Conservation (phyloP, 2,113 vertebrate genomes). For the Coreoperca whiteheadi region DNA sequence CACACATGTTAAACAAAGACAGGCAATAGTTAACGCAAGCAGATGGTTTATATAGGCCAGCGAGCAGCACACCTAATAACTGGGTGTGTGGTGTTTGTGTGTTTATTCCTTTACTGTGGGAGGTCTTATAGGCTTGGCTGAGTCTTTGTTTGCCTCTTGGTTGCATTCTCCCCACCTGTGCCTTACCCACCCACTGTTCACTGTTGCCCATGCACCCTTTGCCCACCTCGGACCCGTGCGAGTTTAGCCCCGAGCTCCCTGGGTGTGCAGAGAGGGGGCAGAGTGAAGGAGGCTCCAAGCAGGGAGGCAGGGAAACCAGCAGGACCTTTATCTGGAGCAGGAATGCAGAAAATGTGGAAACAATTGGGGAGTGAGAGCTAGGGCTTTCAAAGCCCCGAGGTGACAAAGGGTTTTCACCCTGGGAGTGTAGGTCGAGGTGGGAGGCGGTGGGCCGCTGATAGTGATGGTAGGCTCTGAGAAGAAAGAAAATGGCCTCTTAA, state of each 20-base stretch:
- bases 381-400: conserved; percentile 80
- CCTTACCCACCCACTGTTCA: conserved; percentile 28
- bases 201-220: conserved; percentile 35
- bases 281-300: conserved; percentile 53
- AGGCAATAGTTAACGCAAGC: conserved; percentile 66
- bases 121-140: conserved; percentile 61
- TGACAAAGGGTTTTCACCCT: conserved; percentile 83
- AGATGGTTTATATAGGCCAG: conserved; percentile 78
- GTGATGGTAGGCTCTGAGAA: conserved; percentile 63
- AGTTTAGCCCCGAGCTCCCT: conserved; percentile 33
- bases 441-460: conserved; percentile 69
- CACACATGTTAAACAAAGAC: conserved; percentile 68
- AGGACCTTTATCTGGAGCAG: conserved; percentile 85
- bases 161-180: conserved; percentile 51
- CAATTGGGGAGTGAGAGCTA: conserved; percentile 81
- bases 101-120: conserved; percentile 69
- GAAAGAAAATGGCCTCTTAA: conserved; percentile 76
- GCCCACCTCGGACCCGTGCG: conserved; percentile 19
- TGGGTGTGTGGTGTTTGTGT: conserved; percentile 52
- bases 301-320: conserved; percentile 63
- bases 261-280: conserved; percentile 31
- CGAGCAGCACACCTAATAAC: conserved; percentile 75
- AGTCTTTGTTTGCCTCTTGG: conserved; percentile 43
- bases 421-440: conserved; percentile 72
- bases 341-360: conserved; percentile 89